Base-by-base conservation (phyloP, 2,113 vertebrate genomes). In the Syngnathoides biaculeatus region DNA sequence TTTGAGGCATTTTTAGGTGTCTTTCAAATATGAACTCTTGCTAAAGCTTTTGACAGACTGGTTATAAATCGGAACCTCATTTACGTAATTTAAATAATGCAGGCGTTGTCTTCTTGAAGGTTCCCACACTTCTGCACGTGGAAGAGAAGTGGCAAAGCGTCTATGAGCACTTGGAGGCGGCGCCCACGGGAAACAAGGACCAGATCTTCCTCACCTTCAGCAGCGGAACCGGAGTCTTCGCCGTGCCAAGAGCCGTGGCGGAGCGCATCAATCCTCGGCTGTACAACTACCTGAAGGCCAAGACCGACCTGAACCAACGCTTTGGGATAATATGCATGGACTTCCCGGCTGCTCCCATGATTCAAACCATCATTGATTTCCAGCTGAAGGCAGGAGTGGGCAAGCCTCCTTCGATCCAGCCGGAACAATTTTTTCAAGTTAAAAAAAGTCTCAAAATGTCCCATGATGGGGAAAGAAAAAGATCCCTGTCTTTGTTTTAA, bases 301-400 rank as follows among this genome's bases (percentile, higher is more conserved):
- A 75, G 15, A 52, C 14, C 0, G 76, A 82, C 22, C 78, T 72
- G 77, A 85, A 83, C 1, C 69, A 87, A 65, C 85, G 90, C 67
- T 89, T 92, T 64, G 93, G 93, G 0, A 92, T 95, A 69, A 73
- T 94, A 35, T 89, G 92, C 78, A 90, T 93, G 90, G 93, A 95
- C 83, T 95, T 94, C 72, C 93, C 93, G 0, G 90, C 88, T 8
- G 57, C 92, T 9, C 89, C 86, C 12, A 79, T 94, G 1, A 80
- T 93, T 64, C 87, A 52, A 73, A 86, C 83, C 26, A 93, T 94
- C 56, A 87, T 90, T 73, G 86, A 91, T n/a, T 94, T 93, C 79
- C 86, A 95, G 83, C 11, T 92, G 3, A 80, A 19, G 57, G 72
- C 27, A 22, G 40, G 10, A 35, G 65, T 64, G 30, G 70, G 11